Percentiles rank a stretch among this genome's conserved stretches.
phyloP scores from a whole-genome alignment of 1,140 invertebrate species.

The Popillia japonica region DNA sequence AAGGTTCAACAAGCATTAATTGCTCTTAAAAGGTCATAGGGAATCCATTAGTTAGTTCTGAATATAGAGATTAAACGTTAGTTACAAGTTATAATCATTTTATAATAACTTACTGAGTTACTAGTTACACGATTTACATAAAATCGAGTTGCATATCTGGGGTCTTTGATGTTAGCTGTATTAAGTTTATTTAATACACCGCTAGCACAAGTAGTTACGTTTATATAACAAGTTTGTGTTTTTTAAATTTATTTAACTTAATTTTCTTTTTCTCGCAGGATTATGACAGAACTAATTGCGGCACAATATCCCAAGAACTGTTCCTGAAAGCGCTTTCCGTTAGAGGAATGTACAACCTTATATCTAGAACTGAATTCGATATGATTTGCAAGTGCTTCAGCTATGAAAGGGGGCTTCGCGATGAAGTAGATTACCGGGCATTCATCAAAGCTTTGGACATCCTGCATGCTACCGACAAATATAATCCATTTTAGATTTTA shows the following conservation, averaged over 20 bases:
- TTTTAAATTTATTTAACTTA: too few species aligned
- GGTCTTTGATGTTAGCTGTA: not conserved
- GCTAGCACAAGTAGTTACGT: too few species aligned
- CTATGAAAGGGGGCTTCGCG: constrained; percentile 64
- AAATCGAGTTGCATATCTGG: not conserved
- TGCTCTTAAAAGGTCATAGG: not conserved
- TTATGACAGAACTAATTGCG: constrained; percentile 70
- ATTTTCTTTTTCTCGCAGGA: constrained; percentile 65
- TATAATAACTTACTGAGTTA: constrained; percentile 2
- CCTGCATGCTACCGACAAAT: constrained; percentile 61
- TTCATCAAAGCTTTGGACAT: constrained; percentile 67
- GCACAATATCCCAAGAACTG: constrained; percentile 67
- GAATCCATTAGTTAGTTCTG: not conserved
- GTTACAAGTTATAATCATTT: constrained; percentile 1
- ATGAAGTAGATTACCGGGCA: constrained; percentile 70
- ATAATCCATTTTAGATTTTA: constrained; percentile 56
- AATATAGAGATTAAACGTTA: not conserved
- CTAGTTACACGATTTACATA: constrained; percentile 1
- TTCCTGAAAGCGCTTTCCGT: constrained; percentile 69
- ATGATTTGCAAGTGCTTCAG: constrained; percentile 73
- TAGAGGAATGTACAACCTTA: constrained; percentile 66
- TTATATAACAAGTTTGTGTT: too few species aligned
- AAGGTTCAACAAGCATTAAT: not conserved
- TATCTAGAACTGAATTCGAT: constrained; percentile 70
- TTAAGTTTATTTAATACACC: too few species aligned